Percentiles rank a stretch among this genome's conserved stretches.
These are phyloP conservation scores for Rotaria magnacalcarata DNA, from an alignment of 2,888 invertebrate species.

Conservation along the genomic window DNA sequence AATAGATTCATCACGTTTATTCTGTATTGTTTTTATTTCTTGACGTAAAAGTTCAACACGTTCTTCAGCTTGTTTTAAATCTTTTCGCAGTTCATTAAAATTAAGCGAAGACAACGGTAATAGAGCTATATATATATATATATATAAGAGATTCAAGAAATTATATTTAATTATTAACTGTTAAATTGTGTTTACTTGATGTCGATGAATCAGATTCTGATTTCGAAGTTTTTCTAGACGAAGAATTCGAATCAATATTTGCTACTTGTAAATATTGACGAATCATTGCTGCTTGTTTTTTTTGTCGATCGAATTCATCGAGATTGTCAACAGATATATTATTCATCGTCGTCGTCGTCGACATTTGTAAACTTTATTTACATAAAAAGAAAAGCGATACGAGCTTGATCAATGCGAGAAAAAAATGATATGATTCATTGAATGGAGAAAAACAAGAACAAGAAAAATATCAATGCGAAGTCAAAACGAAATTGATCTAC, in stretches of 20 bases:
- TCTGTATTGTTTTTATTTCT: not conserved
- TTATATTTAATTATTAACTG: too few relatives aligned
- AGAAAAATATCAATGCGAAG: not conserved
- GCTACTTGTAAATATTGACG: not conserved
- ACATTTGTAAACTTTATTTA: not conserved
- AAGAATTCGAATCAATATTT: not conserved
- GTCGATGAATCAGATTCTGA: not conserved
- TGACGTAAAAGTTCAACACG: constrained; percentile 14
- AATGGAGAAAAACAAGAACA: not conserved
- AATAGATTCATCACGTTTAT: not conserved
- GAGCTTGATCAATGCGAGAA: not conserved
- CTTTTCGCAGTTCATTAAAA: not conserved
- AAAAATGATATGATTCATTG: not conserved
- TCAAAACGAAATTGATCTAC: not conserved
- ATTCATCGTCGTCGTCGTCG: not conserved
- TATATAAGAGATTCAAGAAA: not conserved
- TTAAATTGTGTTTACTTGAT: too few relatives aligned
- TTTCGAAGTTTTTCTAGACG: not conserved
- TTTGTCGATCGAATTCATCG: not conserved
- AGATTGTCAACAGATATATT: not conserved
- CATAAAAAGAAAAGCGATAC: not conserved
- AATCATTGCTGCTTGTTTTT: not conserved
- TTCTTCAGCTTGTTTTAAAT: not conserved
- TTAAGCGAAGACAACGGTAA: not conserved
- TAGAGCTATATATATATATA: not conserved